Evolutionary conservation across 2,113 vertebrate genomes (phyloP), one percentile per base, ranked within the genome.

Genomic region (Centropristis striata): DNA sequence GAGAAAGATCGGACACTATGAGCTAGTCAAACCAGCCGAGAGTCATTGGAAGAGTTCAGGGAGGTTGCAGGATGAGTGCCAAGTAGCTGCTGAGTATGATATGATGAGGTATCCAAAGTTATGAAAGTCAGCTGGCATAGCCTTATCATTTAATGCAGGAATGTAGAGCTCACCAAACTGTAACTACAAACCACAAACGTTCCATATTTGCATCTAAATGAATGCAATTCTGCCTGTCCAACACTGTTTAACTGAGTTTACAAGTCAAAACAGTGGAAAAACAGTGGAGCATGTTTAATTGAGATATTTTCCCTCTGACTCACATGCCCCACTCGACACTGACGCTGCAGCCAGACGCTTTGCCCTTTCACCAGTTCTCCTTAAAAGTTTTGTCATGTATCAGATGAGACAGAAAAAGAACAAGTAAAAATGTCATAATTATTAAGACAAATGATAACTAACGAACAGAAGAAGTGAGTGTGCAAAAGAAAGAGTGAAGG

Each of bases 221-320:
- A 64, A 70, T 69, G 14, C 41, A 72, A 75, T 12, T n/a, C 51
- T 77, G 46, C 14, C 9, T 42, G 12, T 51, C 58, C 58, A 21
- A 28, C 4, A 15, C 21, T 0, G 6, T 27, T 83, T 23, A 66
- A 50, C 21, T 72, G 57, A 14, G 21, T 74, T 80, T 73, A 57
- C 44, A 53, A 59, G 75, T 60, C 20, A 23, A 53, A 83, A 69
- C 49, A 63, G 61, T 59, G 66, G 66, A 82, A 58, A 79, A 27
- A 71, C 15, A 18, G n/a, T 42, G 25, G 20, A 71, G 69, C 67
- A 16, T 0, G 27, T 68, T 74, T 37, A 60, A 61, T 2, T 39
- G 4, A 81, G 27, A 69, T 82, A 57, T 59, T 8, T 16, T 78
- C 54, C 55, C 69, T 65, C 41, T 90, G 89, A 88, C 66, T 92